phyloP scores from a whole-genome alignment of 2,797 vertebrate species.

The Notolepis coatsorum region DNA sequence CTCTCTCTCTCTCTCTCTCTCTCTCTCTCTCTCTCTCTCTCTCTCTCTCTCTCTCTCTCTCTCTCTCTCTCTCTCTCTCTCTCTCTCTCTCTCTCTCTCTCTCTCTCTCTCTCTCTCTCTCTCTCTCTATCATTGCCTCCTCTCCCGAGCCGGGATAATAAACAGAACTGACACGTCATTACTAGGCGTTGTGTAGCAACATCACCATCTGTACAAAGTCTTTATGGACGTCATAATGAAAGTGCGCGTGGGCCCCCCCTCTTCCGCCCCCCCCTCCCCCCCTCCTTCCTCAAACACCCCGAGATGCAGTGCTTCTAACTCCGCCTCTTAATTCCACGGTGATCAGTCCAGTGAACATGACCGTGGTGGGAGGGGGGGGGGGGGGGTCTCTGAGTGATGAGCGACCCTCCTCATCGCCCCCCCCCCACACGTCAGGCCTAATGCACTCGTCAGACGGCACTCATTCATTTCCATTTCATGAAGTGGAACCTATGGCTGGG shows the following conservation, averaged over 20 bases:
- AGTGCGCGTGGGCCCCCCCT: no score
- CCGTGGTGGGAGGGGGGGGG: constrained; percentile 48
- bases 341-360: constrained; percentile 68
- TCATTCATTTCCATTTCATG: constrained; percentile 69
- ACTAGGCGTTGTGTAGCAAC: constrained; percentile 32
- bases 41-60: constrained; percentile 9
- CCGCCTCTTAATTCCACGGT: constrained; percentile 57
- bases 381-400: constrained; percentile 67
- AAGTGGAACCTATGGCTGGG: constrained; percentile 61
- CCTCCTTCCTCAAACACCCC: no score
- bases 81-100: neutral
- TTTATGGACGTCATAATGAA: constrained; percentile 49
- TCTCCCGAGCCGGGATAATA: constrained; percentile 40
- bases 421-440: constrained; percentile 54
- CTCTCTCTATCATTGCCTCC: constrained; percentile 46
- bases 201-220: constrained; percentile 62
- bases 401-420: constrained; percentile 58
- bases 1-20: constrained; percentile 36
- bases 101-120: neutral
- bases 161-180: constrained; percentile 23
- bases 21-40: constrained; percentile 9
- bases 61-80: neutral
- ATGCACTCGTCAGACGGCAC: constrained; percentile 61
- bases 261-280: no score
- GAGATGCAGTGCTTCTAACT: constrained; percentile 55